Base-by-base conservation (phyloP, 2,113 vertebrate species). In the Colius striatus region DNA sequence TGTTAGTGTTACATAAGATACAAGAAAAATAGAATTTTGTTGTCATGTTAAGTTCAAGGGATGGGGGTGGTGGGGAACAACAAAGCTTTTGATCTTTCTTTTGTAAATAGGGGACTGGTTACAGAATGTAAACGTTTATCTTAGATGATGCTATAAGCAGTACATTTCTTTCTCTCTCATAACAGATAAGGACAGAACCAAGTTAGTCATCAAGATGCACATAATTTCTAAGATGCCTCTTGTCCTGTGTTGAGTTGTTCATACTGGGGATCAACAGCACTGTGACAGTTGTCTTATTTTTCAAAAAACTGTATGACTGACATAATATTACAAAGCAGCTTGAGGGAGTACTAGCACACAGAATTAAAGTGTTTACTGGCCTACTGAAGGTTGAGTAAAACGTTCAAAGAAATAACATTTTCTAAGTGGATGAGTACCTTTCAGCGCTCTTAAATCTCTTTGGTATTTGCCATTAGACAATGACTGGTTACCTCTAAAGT, bases 71-170 rank as follows among this genome's bases (percentile, higher is more conserved):
- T 91, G 54, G 14, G 38, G 16, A 92, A 57, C 57, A 84, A 55
- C 68, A 90, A 76, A 87, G 79, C 91, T 95, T 94, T 95, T 95
- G 87, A 93, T 97, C 92, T 95, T 85, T 88, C 84, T 92, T 90
- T 71, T 51, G 63, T 95, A 93, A 94, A 92, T 60, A 91, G 78
- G 81, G 90, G 73, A 45, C 71, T 94, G 77, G 74, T 90, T 94
- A 50, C 51, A 81, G 72, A 91, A 88, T 71, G 65, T 91, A 91
- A 86, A 84, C 94, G 53, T 95, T 93, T 94, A 45, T 85, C 78
- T 71, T 77, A 55, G 87, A 53, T 73, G 82, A 80, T 85, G 67
- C 67, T 94, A 16, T 87, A 84, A 89, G 66, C 47, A 87, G 74
- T 72, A 66, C 36, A 29, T 70, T 84, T 89, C 58, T 85, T 74